These are phyloP conservation scores for Choloepus didactylus DNA, from an alignment of 2,797 vertebrate genomes.

Conservation along the genomic window DNA sequence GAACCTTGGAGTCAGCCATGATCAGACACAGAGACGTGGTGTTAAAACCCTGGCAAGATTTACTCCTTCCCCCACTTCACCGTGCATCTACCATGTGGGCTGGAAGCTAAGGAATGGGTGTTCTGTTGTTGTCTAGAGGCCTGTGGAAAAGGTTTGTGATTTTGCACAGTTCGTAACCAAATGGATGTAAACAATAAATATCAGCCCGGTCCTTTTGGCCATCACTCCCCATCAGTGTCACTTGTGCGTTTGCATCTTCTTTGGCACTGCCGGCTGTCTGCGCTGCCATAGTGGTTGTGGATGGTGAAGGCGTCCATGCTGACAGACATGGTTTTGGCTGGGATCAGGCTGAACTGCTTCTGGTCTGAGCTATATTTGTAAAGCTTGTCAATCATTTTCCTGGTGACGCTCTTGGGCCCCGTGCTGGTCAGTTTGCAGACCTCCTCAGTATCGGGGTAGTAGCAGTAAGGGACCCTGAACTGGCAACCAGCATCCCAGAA, in stretches of 20 bases:
- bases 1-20: no score
- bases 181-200: conserved; percentile 80
- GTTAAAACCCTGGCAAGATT: no score
- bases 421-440: conserved; percentile 97
- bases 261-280: conserved; percentile 94
- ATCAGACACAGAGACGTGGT: no score
- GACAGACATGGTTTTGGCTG: conserved; percentile 98
- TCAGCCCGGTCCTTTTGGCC: conserved; percentile 74
- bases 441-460: conserved; percentile 96
- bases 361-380: conserved; percentile 99
- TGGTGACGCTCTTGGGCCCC: conserved; percentile 93
- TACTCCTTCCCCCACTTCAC: neutral
- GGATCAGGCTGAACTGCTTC: conserved; percentile 97
- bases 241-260: conserved; percentile 93
- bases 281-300: conserved; percentile 98
- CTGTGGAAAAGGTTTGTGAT: conserved; percentile 78
- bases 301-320: conserved; percentile 98
- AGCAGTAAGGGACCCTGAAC: conserved; percentile 97
- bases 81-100: neutral
- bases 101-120: neutral
- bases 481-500: conserved; percentile 98
- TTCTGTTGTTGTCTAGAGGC: conserved; percentile 69
- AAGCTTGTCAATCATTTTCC: conserved; percentile 80
- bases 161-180: conserved; percentile 83
- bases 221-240: conserved; percentile 84